Percentiles rank a stretch among this genome's conserved stretches.
Evolutionary conservation across 2,888 invertebrate species (phyloP).

Genomic region (Nysson spinosus): DNA sequence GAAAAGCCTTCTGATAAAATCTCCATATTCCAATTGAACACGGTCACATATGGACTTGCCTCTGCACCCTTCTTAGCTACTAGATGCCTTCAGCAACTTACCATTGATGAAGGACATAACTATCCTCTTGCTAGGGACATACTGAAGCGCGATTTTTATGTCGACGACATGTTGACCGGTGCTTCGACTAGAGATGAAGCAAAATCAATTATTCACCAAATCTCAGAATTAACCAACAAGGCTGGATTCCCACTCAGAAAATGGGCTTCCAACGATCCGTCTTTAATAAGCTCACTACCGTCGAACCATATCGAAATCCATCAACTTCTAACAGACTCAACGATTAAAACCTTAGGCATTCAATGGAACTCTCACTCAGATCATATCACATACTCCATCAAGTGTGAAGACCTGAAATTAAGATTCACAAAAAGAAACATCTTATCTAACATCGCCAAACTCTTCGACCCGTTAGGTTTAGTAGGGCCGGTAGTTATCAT

Average conservation of each 20-base stretch:
- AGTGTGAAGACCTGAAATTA: no score
- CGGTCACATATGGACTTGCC: neutral
- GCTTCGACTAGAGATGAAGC: neutral
- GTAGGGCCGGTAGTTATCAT: no score
- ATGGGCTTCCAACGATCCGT: neutral
- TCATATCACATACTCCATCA: neutral
- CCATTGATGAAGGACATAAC: no score
- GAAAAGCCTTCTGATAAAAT: neutral
- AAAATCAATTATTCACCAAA: neutral
- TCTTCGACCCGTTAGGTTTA: no score
- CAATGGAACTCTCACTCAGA: neutral
- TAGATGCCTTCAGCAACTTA: no score
- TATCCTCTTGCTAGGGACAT: no score
- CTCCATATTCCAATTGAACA: neutral
- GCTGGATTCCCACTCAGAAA: neutral
- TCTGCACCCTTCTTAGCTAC: neutral
- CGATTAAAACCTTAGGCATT: neutral
- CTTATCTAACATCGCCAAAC: neutral
- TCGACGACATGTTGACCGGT: no score
- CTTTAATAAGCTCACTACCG: neutral
- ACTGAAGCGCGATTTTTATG: no score
- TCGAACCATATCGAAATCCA: neutral
- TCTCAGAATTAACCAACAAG: neutral
- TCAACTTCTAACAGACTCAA: neutral
- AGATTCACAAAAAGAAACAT: neutral